Evolutionary conservation across 1,140 invertebrate species (phyloP), one percentile per base, ranked within the genome.

Genomic region (Glomeris maerens): DNA sequence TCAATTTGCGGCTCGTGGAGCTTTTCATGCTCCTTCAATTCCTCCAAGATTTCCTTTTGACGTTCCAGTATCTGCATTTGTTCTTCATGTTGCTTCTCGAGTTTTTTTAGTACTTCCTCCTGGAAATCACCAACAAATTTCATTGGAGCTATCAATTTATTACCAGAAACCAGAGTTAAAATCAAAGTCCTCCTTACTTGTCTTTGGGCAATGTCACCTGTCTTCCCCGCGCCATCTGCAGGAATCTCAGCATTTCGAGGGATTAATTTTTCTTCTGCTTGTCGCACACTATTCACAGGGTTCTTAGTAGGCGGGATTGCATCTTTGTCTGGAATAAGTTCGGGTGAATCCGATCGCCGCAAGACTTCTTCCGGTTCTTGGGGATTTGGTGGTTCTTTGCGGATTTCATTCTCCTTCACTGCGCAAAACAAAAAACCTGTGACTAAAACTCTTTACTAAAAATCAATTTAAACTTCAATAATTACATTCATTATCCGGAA

Each of bases 41-140:
- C 69, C 29, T 72, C 66, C 3, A 74, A 59, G 23, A 74, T 63
- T 56, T 70, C 54, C 53, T 78, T 72, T 17, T 78, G 69, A 59
- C 69, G 62, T 55, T 64, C 59, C n/a, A 71, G 57, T n/a, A 72
- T 56, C 53, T 70, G 62, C 53, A 66, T 64, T 42, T 72, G 63
- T 49, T 69, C 61, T 31, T 64, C 56, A 47, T 73, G 62, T 47
- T 72, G 66, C 42, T 73, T 62, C 52, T 77, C 70, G 7, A 78
- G 62, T 57, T 76, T 72, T 41, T 72, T 66, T n/a, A 53, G 29
- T n/a, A 50, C 3, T 52, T 50, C 47, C 27, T 23, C 48, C 44
- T 53, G 45, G 4, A 36, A 36, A 13, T 13, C 10, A 36, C 31
- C 13, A 36, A 36, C 13, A 36, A 36, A 36, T 47, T n/a, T n/a